Conservation (phyloP, 2,113 vertebrate genomes). For the Cyphomyrus plagiostoma region DNA sequence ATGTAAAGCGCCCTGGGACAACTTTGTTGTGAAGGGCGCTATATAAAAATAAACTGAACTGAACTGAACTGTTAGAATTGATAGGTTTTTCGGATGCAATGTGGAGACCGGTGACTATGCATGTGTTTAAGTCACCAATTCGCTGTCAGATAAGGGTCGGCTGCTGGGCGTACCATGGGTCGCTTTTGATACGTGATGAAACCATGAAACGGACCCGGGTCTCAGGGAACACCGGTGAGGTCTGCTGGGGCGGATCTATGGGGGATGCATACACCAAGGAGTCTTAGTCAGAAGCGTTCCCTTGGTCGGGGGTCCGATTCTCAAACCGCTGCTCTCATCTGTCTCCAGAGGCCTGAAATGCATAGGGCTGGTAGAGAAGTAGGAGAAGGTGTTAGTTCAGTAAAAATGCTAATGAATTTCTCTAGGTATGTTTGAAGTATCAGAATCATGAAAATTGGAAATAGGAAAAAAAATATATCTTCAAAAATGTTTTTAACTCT, state of each 20-base stretch:
- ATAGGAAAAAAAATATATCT: background rate
- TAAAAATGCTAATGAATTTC: background rate
- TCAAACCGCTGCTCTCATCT: slow-evolving; percentile 28
- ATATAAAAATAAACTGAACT: too few relatives aligned
- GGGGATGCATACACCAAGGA: slow-evolving; percentile 32
- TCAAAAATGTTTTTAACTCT: background rate
- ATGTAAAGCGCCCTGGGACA: too few relatives aligned
- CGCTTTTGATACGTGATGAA: slow-evolving; percentile 28
- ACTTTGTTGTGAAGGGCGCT: too few relatives aligned
- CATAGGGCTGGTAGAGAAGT: background rate
- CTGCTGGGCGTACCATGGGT: background rate
- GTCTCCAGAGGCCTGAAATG: background rate
- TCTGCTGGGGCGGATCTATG: slow-evolving; percentile 28
- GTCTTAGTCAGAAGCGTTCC: slow-evolving; percentile 40
- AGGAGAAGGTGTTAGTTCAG: background rate
- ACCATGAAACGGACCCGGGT: slow-evolving; percentile 17
- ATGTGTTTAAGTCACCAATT: background rate
- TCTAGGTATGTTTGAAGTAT: background rate
- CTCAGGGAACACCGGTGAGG: slow-evolving; percentile 15
- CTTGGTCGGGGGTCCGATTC: slow-evolving; percentile 22
- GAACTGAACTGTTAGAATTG: too few relatives aligned
- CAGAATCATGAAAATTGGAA: background rate
- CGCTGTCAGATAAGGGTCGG: background rate
- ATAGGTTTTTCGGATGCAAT: background rate
- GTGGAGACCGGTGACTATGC: background rate